Base-by-base conservation (phyloP, 2,797 vertebrate species). In the Myripristis murdjan region DNA sequence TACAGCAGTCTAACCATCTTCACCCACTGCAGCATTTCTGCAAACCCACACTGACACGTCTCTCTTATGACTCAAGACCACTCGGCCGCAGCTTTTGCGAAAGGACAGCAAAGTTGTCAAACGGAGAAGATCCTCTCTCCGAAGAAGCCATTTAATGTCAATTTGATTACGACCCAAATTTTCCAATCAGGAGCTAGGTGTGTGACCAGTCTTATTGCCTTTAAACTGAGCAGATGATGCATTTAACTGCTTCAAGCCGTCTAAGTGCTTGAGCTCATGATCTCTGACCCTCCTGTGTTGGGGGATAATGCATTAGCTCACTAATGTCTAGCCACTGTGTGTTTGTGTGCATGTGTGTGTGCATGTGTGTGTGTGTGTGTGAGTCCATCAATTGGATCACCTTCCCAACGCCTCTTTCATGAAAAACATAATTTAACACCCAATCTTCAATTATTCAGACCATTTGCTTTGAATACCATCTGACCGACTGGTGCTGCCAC, bases 371-470 rank as follows among this genome's bases (percentile, higher is more conserved):
- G 57, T 47, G 43, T 37, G 68, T 41, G 75, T 53, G 70, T 54
- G 46, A n/a, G 78, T 83, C 80, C 59, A 76, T 84, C 84, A 84
- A 89, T 62, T 73, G 71, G 64, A 87, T 91, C 84, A 79, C 83
- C 84, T 87, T 81, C 86, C 82, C 84, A 69, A 69, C 83, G 82
- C 79, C 81, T 83, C 71, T 73, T 89, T 88, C 73, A 66, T 63
- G 53, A 86, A 88, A 92, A 93, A 91, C 83, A 86, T 88, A 89
- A 93, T 93, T 91, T 84, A 90, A 87, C 86, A 89, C 64, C 62
- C 82, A 87, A 85, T 94, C 91, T 93, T 87, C 89, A 93, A 94
- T 93, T 94, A 94, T 93, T 93, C 87, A 90, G 91, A 90, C 90
- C 89, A 91, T 93, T 94, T 91, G 81, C 90, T 88, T 46, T 8